Base-by-base conservation (phyloP, 2,888 invertebrate genomes). In the Clitarchus hookeri region DNA sequence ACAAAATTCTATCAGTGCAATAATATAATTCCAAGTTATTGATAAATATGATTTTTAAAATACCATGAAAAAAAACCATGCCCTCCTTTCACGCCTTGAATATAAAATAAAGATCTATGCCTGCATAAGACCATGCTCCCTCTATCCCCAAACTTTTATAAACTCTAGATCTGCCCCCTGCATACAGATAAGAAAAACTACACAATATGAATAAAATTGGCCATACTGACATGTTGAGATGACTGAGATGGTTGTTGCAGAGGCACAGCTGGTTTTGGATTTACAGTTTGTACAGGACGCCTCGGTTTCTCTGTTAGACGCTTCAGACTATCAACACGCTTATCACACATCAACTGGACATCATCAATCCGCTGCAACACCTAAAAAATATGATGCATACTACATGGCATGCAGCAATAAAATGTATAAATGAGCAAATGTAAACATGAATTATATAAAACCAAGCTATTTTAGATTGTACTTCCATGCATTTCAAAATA, bases 301-400 rank as follows among this genome's bases (percentile, higher is more conserved):
- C 95, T 94, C 77, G 96, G 95, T 91, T 95, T 95, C 44, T 94
- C 92, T 25, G 95, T 93, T 87, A 96, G 93, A 88, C 95, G 94
- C 90, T 96, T 95, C 85, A 97, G 92, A 87, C 94, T 94, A 82
- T 94, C 93, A 85, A 96, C 93, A 89, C 97, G 94, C 91, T 97
- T 97, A 87, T 97, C 96, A 92, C 98, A 98, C 98, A 98, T 98
- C 90, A 96, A 92, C 91, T 96, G 96, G 2, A 99, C 97, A 92
- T 99, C 98, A 91, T 98, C 98, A 89, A 98, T 97, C 89, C 98
- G 94, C 93, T 98, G 97, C 84, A 98, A 93, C 88, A 98, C 97
- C 97, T 98, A 91, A 86, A 87, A 87, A 86, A 83, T 84, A 44
- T 53, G 0, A 80, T 27, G 16, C 2, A 80, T 80, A 9, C n/a